A percentile compares a stretch with the other conserved stretches of the same genome.
Conservation (phyloP, 2,888 invertebrate species). For the Ecdyonurus torrentis region DNA sequence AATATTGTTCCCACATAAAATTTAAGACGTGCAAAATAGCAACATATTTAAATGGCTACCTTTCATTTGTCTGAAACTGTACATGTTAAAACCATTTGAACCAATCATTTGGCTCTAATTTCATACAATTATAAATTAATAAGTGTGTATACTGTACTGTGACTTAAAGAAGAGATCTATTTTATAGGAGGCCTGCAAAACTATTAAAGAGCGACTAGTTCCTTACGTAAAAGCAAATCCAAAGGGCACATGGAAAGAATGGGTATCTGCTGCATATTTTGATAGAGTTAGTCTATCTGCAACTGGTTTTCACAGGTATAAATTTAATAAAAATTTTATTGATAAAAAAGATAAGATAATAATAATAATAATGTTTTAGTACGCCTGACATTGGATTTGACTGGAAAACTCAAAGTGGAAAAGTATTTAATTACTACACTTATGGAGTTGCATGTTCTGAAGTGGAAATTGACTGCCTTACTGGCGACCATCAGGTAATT, state of each 20-base stretch:
- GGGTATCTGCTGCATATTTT: conserved; percentile 61
- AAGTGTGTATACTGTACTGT: too few species aligned
- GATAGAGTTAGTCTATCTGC: conserved; percentile 64
- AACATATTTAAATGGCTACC: too few species aligned
- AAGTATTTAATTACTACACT: conserved; percentile 67
- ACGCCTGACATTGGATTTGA: conserved; percentile 58
- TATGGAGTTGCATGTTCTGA: conserved; percentile 74
- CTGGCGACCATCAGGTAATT: conserved; percentile 70
- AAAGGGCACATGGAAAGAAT: conserved; percentile 64
- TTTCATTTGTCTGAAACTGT: too few species aligned
- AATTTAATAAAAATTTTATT: neutral
- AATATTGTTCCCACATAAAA: too few species aligned
- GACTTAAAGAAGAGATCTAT: too few species aligned
- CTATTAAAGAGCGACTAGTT: conserved; percentile 49
- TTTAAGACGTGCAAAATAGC: too few species aligned
- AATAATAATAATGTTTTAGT: conserved; percentile 20
- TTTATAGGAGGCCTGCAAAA: conserved; percentile 56
- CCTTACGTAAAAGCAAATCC: conserved; percentile 61
- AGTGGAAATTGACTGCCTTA: conserved; percentile 86
- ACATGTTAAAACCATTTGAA: neutral
- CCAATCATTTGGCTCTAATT: too few species aligned
- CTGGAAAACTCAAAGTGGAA: conserved; percentile 50
- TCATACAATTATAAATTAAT: too few species aligned
- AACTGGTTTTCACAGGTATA: conserved; percentile 53
- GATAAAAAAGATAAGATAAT: neutral